Evolutionary conservation across 2,113 vertebrate genomes (phyloP).

Genomic region (Pampusana beccarii): DNA sequence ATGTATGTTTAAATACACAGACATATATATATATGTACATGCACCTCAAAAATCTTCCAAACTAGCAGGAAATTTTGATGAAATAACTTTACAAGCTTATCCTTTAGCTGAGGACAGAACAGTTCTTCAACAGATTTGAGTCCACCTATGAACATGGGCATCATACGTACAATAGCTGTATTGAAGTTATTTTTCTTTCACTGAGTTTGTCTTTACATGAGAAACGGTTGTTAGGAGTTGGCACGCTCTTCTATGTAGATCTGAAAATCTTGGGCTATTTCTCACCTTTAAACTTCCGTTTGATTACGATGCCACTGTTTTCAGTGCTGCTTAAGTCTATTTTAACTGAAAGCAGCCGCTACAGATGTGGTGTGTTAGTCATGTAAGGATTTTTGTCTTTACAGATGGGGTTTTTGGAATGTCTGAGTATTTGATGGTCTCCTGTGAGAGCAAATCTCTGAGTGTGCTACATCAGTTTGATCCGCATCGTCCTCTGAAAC

Average conservation of each 20-base stretch:
- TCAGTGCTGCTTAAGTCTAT: neutral
- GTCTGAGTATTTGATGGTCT: conserved; percentile 16
- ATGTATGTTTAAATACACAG: neutral
- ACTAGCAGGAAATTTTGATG: neutral
- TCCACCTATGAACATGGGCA: rapidly evolving
- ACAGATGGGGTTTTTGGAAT: neutral
- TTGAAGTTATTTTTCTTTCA: neutral
- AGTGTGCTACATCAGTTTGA: conserved; percentile 51
- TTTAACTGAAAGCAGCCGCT: neutral
- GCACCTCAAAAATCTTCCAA: neutral
- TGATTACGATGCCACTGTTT: neutral
- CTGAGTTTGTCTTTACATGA: neutral
- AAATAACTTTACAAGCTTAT: neutral
- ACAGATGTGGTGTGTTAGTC: neutral
- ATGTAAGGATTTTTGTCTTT: conserved; percentile 11
- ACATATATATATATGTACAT: no score
- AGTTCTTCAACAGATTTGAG: neutral
- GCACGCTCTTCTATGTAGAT: neutral
- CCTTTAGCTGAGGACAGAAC: neutral
- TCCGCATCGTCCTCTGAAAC: conserved; percentile 62
- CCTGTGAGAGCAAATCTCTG: conserved; percentile 31
- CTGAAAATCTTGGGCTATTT: neutral
- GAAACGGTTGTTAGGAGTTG: neutral
- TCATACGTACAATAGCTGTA: rapidly evolving
- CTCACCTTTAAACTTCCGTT: neutral